phyloP scores from a whole-genome alignment of 1,140 invertebrate species.

The Drosophila rhopaloa region DNA sequence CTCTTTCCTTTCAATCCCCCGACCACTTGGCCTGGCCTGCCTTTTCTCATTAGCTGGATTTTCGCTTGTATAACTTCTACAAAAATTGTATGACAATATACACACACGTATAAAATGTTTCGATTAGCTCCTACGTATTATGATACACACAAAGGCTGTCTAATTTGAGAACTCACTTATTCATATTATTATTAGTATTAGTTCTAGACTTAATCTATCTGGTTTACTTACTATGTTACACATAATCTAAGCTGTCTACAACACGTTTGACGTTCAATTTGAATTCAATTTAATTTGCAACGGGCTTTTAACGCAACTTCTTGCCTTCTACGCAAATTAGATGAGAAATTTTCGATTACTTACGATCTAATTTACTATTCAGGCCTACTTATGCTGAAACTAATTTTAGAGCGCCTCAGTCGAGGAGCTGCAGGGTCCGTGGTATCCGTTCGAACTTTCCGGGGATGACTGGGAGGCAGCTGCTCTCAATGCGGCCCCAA shows the following conservation, averaged over 20 bases:
- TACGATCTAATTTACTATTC: slow-evolving; percentile 28
- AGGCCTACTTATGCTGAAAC: slow-evolving; percentile 24
- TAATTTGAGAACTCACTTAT: slow-evolving; percentile 40
- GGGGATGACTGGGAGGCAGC: slow-evolving; percentile 36
- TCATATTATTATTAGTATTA: slow-evolving; percentile 3
- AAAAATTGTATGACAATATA: slow-evolving; percentile 75
- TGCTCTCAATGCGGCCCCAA: slow-evolving; percentile 25
- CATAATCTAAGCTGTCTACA: slow-evolving; percentile 78
- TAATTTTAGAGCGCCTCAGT: slow-evolving; percentile 75
- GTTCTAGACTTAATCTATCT: slow-evolving; percentile 36
- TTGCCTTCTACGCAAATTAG: slow-evolving; percentile 17
- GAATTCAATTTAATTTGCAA: slow-evolving; percentile 62
- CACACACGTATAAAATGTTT: slow-evolving; percentile 71
- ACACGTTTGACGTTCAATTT: slow-evolving; percentile 78
- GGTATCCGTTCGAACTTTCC: slow-evolving; percentile 61
- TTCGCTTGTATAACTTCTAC: slow-evolving; percentile 67
- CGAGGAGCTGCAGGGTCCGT: slow-evolving; percentile 82
- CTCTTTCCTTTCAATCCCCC: background rate
- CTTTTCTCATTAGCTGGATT: slow-evolving; percentile 1
- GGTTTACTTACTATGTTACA: slow-evolving; percentile 75
- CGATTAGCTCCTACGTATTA: slow-evolving; percentile 42
- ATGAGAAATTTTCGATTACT: slow-evolving; percentile 33
- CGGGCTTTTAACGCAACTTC: slow-evolving; percentile 30
- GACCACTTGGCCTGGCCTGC: slow-evolving; percentile 9
- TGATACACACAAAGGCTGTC: slow-evolving; percentile 33